Evolutionary conservation across 1,140 invertebrate genomes (phyloP).

Genomic region (Penaeus japonicus): DNA sequence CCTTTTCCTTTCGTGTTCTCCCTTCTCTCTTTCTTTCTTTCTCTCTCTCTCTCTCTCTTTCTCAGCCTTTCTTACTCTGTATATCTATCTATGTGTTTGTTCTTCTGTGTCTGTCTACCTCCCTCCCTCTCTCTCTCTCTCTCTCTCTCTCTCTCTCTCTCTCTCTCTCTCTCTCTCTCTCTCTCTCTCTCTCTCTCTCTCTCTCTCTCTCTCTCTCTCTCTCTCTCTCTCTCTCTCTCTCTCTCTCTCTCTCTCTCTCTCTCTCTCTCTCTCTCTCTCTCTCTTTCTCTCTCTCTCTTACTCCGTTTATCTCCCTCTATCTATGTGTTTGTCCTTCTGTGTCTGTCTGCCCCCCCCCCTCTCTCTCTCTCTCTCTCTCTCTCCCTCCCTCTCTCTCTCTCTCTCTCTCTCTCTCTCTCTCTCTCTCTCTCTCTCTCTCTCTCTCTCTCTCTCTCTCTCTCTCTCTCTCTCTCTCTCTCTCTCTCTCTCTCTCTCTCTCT

Average conservation of each 20-base stretch:
- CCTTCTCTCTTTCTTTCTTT: not conserved
- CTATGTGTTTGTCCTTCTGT: not conserved
- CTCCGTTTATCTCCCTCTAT: not conserved
- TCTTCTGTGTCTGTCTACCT: not conserved
- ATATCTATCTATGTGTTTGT: slow-evolving; percentile 6
- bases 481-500: slow-evolving; percentile 27
- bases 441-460: not conserved
- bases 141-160: slow-evolving; percentile 17
- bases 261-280: not conserved
- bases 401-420: not conserved
- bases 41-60: not conserved
- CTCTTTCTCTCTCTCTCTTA: not conserved
- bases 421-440: no score
- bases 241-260: not conserved
- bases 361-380: not conserved
- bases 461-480: slow-evolving; percentile 4
- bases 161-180: slow-evolving; percentile 20
- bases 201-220: slow-evolving; percentile 17
- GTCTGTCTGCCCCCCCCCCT: not conserved
- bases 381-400: not conserved
- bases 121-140: slow-evolving; percentile 10
- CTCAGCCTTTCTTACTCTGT: not conserved
- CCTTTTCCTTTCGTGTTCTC: not conserved
- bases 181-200: slow-evolving; percentile 20
- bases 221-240: not conserved